Base-by-base conservation (phyloP, 2,797 vertebrate species). In the Lateolabrax maculatus region DNA sequence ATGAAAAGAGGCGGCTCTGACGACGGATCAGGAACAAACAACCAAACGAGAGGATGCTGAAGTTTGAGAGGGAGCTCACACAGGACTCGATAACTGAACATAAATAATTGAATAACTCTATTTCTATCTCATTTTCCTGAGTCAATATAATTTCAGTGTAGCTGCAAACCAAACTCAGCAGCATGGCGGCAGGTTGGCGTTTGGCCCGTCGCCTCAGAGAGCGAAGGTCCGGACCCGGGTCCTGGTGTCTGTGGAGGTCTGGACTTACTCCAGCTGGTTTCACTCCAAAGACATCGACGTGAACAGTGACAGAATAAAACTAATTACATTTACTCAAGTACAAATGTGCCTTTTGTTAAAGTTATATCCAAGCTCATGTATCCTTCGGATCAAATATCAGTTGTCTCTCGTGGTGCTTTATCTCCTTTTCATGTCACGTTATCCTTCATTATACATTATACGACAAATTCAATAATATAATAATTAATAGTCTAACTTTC, bases 71-170 rank as follows among this genome's bases (percentile, higher is more conserved):
- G 52, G 61, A 51, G 46, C 27, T 43, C 0, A 23, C 31, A 36
- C 11, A 49, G 2, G 34, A 69, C 48, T 34, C 43, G 0, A 23
- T 36, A 55, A 73, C 25, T 67, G 19, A 37, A 55, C 21, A 56
- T 34, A 7, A 57, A 76, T 67, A 39, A 56, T 37, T 36, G 0
- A 55, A 49, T 37, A 3, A 70, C 19, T 69, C 58, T 73, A 57
- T 68, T n/a, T 55, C 34, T 37, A 31, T 16, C 13, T 21, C 10
- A 27, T 2, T 36, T 27, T 58, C 31, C 4, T 34, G 3, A 56
- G 25, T 41, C 43, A 12, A 68, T 44, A 19, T 57, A 0, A 64
- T 57, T 63, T 43, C 21, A 62, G 41, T 8, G 25, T 0, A 21
- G 31, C 70, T 25, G 27, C 9, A 23, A 60, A 43, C 16, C 23